phyloP scores from a whole-genome alignment of 2,888 invertebrate genomes.

The Margaritifera margaritifera region DNA sequence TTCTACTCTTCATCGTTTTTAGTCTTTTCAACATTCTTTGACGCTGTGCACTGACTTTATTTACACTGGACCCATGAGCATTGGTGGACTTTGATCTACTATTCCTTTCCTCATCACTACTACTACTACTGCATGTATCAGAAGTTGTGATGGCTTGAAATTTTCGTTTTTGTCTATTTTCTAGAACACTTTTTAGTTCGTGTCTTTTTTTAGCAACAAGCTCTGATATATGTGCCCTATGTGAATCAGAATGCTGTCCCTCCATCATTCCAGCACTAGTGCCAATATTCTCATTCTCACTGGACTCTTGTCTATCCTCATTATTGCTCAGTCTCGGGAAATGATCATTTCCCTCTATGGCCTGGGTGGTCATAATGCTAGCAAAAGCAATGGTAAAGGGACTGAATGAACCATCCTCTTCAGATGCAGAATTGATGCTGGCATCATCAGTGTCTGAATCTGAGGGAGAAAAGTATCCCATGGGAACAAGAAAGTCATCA shows the following conservation, averaged over 20 bases:
- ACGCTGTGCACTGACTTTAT: constrained; percentile 12
- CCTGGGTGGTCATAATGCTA: constrained; percentile 55
- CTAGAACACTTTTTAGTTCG: constrained; percentile 30
- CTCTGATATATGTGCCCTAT: constrained; percentile 42
- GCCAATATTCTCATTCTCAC: not conserved
- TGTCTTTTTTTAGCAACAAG: constrained; percentile 53
- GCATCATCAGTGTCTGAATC: constrained; percentile 33
- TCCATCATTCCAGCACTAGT: not conserved
- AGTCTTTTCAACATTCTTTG: constrained; percentile 39
- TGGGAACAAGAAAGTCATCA: constrained; percentile 54
- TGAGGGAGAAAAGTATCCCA: constrained; percentile 48
- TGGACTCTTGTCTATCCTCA: constrained; percentile 13
- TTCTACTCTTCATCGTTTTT: constrained; percentile 44
- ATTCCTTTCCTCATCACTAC: constrained; percentile 24
- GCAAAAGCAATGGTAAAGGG: constrained; percentile 62
- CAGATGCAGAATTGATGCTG: constrained; percentile 12
- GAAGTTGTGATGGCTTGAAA: not conserved
- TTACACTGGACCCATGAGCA: constrained; percentile 2
- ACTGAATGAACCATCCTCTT: constrained; percentile 39
- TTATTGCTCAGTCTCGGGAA: constrained; percentile 34
- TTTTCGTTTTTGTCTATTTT: constrained; percentile 7
- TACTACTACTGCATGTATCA: constrained; percentile 19
- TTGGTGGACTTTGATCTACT: constrained; percentile 1
- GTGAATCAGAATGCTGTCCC: constrained; percentile 13
- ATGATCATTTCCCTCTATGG: constrained; percentile 33